Conservation (phyloP, 2,797 vertebrate genomes). For the Notolepis coatsorum region DNA sequence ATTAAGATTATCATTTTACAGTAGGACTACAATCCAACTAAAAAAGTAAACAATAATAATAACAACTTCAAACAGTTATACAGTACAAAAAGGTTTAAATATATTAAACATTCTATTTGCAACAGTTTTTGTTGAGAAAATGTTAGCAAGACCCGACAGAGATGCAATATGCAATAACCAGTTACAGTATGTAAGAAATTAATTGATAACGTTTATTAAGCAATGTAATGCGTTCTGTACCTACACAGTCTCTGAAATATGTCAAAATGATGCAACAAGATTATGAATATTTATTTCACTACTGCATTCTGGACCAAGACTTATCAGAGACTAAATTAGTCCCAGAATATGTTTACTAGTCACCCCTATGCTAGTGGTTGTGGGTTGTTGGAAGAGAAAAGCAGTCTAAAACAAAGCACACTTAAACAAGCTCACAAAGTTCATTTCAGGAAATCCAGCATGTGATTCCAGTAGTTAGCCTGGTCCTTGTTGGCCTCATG, state of each 20-base stretch:
- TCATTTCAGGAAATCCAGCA: slow-evolving; percentile 39
- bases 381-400: slow-evolving; percentile 21
- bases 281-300: slow-evolving; percentile 30
- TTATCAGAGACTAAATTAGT: slow-evolving; percentile 27
- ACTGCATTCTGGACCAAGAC: slow-evolving; percentile 35
- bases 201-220: slow-evolving; percentile 35
- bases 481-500: slow-evolving; percentile 27
- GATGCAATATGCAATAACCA: slow-evolving; percentile 49
- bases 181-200: slow-evolving; percentile 41
- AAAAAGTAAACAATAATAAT: slow-evolving; percentile 64
- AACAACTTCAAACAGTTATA: slow-evolving; percentile 68
- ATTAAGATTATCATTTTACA: slow-evolving; percentile 34
- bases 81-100: slow-evolving; percentile 79
- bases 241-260: slow-evolving; percentile 46
- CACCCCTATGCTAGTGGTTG: slow-evolving; percentile 28
- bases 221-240: slow-evolving; percentile 32
- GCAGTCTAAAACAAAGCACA: slow-evolving; percentile 36
- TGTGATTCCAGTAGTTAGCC: slow-evolving; percentile 42
- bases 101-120: slow-evolving; percentile 84
- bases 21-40: slow-evolving; percentile 59
- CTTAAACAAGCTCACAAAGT: slow-evolving; percentile 27
- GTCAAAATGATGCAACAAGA: slow-evolving; percentile 35
- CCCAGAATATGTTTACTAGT: slow-evolving; percentile 8
- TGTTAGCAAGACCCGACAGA: slow-evolving; percentile 74
- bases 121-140: slow-evolving; percentile 66